Percentiles rank a stretch among this genome's conserved stretches.
Conservation (phyloP, 2,797 vertebrate genomes). For the Varecia variegata region DNA sequence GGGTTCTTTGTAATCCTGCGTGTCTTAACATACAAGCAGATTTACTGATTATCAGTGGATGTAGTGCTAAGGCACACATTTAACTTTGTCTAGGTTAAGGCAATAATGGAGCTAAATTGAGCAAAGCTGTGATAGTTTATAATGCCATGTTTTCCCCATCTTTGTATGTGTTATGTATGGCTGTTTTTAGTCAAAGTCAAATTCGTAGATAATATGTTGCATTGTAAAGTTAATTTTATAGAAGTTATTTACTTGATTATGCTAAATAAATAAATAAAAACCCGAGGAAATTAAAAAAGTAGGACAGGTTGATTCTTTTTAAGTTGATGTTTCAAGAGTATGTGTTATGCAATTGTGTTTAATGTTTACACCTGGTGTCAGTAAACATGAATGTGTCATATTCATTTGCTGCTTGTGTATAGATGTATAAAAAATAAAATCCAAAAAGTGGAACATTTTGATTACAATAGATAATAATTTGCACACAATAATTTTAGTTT, state of each 20-base stretch:
- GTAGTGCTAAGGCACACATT: background rate
- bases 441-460: background rate
- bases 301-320: background rate
- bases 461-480: background rate
- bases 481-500: background rate
- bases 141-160: background rate
- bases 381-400: background rate
- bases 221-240: background rate
- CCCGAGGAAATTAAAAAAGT: background rate
- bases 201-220: background rate
- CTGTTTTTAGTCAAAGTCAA: background rate
- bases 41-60: background rate
- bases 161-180: background rate
- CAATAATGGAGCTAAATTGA: background rate
- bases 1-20: background rate
- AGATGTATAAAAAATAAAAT: background rate
- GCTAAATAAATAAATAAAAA: background rate
- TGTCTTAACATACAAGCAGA: background rate
- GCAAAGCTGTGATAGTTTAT: background rate
- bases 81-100: background rate
- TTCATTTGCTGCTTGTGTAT: background rate
- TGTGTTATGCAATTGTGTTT: background rate
- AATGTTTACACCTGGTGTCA: background rate
- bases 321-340: background rate
- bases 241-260: background rate